Percentiles rank a stretch among this genome's conserved stretches.
Conservation (phyloP, 35 echinoderm and acorn worm genomes). For the Patiria miniata region DNA sequence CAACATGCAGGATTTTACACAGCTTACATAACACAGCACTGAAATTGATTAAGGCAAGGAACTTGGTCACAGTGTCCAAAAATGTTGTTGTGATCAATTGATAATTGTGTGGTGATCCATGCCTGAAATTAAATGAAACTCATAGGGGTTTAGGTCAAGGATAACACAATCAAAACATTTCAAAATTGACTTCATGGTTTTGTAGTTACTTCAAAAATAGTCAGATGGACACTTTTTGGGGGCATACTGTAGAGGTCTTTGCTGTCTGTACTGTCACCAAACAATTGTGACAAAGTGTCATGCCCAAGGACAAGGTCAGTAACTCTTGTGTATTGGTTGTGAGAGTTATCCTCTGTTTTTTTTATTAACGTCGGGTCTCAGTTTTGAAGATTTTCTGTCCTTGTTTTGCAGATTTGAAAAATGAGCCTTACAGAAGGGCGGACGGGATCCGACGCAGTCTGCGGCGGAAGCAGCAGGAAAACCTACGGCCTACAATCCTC, state of each 20-base stretch:
- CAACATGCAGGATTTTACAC: too few relatives aligned
- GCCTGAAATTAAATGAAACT: too few relatives aligned
- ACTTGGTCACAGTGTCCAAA: too few relatives aligned
- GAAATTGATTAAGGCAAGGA: too few relatives aligned
- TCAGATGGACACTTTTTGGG: too few relatives aligned
- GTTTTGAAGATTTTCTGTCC: background rate
- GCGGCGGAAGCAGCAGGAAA: slow-evolving; percentile 69
- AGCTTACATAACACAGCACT: too few relatives aligned
- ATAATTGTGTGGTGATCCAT: too few relatives aligned
- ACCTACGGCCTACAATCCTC: slow-evolving; percentile 71
- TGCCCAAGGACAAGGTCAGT: background rate
- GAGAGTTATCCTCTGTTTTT: background rate
- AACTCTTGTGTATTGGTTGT: background rate
- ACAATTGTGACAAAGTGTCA: background rate
- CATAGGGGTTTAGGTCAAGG: too few relatives aligned
- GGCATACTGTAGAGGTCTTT: background rate
- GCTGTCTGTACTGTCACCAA: background rate
- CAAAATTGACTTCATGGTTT: too few relatives aligned
- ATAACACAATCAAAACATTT: too few relatives aligned
- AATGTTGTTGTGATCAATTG: too few relatives aligned
- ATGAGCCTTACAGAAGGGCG: slow-evolving; percentile 91
- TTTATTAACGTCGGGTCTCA: background rate
- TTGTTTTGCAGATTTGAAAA: slow-evolving; percentile 72
- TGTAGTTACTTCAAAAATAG: too few relatives aligned
- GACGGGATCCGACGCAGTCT: slow-evolving; percentile 94